Conservation (phyloP, 2,888 invertebrate genomes). For the Campaea margaritaria region DNA sequence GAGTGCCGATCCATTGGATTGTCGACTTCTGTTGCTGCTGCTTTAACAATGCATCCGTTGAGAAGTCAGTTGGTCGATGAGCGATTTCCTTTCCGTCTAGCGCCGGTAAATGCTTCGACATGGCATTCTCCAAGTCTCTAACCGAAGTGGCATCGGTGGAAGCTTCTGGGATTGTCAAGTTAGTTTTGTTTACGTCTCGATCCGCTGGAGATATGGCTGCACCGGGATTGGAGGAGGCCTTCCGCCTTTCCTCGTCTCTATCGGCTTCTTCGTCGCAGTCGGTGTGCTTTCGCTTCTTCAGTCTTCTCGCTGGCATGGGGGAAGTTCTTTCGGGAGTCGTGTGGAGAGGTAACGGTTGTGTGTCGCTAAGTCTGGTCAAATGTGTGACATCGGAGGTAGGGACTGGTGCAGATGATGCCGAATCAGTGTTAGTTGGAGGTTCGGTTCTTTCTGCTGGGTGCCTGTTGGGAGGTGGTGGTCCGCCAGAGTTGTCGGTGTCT, state of each 20-base stretch:
- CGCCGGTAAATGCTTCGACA: conserved; percentile 96
- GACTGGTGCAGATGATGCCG: conserved; percentile 73
- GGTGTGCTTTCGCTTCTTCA: conserved; percentile 80
- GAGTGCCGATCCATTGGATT: conserved; percentile 97
- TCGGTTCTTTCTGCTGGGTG: conserved; percentile 74
- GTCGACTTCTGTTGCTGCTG: conserved; percentile 91
- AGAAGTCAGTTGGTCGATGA: conserved; percentile 93
- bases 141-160: conserved; percentile 87
- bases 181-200: conserved; percentile 73
- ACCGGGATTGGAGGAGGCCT: conserved; percentile 75
- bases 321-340: conserved; percentile 77
- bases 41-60: conserved; percentile 93
- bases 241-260: conserved; percentile 77
- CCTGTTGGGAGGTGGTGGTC: conserved; percentile 69
- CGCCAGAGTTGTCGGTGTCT: conserved; percentile 89
- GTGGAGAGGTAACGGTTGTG: conserved; percentile 76
- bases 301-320: conserved; percentile 87
- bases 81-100: conserved; percentile 83
- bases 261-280: conserved; percentile 74
- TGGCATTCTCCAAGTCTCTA: conserved; percentile 97
- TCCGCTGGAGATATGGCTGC: conserved; percentile 75
- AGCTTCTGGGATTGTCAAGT: conserved; percentile 71
- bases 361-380: conserved; percentile 73
- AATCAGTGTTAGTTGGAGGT: conserved; percentile 71
- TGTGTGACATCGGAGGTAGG: conserved; percentile 77